Conservation (phyloP, 2,888 invertebrate species). For the Leucoptera coffeella region DNA sequence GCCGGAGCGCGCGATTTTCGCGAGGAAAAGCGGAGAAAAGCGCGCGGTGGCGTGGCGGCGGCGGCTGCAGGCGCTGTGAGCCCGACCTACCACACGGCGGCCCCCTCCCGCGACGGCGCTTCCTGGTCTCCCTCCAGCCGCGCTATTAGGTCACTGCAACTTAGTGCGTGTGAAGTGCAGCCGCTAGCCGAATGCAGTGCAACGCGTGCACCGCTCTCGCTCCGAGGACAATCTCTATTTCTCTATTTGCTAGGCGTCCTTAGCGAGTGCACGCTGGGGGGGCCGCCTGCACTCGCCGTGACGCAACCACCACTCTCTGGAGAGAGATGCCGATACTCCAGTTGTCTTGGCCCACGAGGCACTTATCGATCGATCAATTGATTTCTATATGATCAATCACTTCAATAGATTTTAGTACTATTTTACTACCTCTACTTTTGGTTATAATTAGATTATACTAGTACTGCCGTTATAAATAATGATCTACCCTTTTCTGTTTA, state of each 20-base stretch:
- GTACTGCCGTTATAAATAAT: too few species aligned
- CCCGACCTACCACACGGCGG: constrained; percentile 48
- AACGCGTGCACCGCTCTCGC: constrained; percentile 52
- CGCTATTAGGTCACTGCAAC: constrained; percentile 47
- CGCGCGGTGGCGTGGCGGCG: constrained; percentile 18
- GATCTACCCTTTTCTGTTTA: too few species aligned
- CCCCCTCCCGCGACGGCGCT: constrained; percentile 25
- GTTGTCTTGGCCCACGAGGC: constrained; percentile 7
- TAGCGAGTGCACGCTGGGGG: constrained; percentile 42
- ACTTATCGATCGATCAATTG: constrained; percentile 3
- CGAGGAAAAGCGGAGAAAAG: constrained; percentile 47
- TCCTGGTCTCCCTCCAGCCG: constrained; percentile 49
- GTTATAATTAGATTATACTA: background rate
- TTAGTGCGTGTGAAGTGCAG: constrained; percentile 47
- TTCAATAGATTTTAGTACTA: background rate
- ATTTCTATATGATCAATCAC: too few species aligned
- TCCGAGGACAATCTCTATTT: constrained; percentile 54
- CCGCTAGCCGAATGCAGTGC: constrained; percentile 49
- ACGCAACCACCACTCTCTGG: constrained; percentile 20
- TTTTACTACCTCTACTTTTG: constrained; percentile 1
- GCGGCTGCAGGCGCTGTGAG: constrained; percentile 42
- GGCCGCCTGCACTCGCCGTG: constrained; percentile 50
- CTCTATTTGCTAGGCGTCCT: constrained; percentile 49
- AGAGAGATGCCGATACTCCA: too few species aligned
- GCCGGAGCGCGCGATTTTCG: constrained; percentile 16